Evolutionary conservation across 2,797 vertebrate genomes (phyloP), one percentile per base, ranked within the genome.

Genomic region (Cynodonichthys magdalenae): DNA sequence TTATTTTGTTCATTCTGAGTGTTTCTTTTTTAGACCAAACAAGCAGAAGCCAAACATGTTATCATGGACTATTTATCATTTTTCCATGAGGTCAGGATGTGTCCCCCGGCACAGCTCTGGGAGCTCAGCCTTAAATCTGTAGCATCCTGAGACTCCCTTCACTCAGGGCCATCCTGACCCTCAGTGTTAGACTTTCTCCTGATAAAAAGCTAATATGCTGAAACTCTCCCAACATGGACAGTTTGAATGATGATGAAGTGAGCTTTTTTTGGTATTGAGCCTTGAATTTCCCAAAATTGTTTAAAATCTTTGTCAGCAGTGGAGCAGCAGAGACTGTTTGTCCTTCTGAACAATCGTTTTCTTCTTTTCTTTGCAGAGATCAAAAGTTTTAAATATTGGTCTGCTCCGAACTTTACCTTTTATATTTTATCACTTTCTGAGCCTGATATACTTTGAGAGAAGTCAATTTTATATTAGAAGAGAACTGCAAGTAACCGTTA

Each of bases 171-270:
- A 41, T 14, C 60, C 74, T 70, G 83, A 86, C 85, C 85, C 34
- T 70, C 18, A 28, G 18, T 60, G 52, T 75, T 76, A 70, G 63
- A 57, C 50, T 52, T 18, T 55, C 60, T 55, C 60, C 42, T 61
- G 83, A 87, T 85, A 85, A 67, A 48, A 71, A n/a, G 34, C 63
- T 84, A 82, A 84, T 77, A 60, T 77, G 68, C 62, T 61, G 59
- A 69, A 75, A 63, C 47, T 39, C 60, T 80, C 71, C 50, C 39
- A 55, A 59, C 69, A 52, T 31, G 61, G 56, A 6, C 4, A 65
- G 19, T 51, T 39, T 67, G 71, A 77, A 73, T 61, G 50, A 52
- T 31, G 42, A 53, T 5, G 6, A 11, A 1, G 24, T 14, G 15
- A 6, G 36, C 3, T 39, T 39, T 39, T 66, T 64, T 70, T 9